These are phyloP conservation scores for Aradus depressus DNA, from an alignment of 2,888 invertebrate species.

Conservation along the genomic window DNA sequence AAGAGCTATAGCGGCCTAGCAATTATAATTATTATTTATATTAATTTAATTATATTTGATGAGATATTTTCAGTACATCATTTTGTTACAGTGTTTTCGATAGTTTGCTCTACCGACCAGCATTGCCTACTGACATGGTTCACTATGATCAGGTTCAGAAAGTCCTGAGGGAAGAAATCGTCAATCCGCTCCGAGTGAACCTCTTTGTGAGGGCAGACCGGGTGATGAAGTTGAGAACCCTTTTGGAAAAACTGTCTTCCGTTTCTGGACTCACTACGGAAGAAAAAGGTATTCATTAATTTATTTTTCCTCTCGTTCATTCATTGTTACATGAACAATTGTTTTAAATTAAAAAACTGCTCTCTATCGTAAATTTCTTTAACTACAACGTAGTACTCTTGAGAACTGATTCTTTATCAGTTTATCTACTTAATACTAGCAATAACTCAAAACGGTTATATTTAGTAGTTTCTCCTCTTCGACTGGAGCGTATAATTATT, in stretches of 20 bases:
- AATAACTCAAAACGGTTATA: too few species aligned
- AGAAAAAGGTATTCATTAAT: constrained; percentile 56
- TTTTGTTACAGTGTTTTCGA: constrained; percentile 63
- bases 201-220: constrained; percentile 90
- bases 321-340: too few species aligned
- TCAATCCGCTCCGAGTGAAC: constrained; percentile 83
- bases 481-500: background rate
- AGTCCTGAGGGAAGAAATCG: constrained; percentile 87
- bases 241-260: constrained; percentile 78
- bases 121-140: constrained; percentile 42
- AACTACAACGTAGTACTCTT: too few species aligned
- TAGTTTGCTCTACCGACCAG: constrained; percentile 64
- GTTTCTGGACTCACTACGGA: constrained; percentile 84
- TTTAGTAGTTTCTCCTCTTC: too few species aligned
- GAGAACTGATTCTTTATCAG: too few species aligned
- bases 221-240: constrained; percentile 81
- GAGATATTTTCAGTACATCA: too few species aligned
- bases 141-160: constrained; percentile 62
- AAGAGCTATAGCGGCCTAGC: too few species aligned
- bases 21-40: too few species aligned
- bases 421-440: too few species aligned
- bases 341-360: too few species aligned
- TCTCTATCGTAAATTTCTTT: too few species aligned
- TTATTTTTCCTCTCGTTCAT: too few species aligned
- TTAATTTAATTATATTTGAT: background rate